Evolutionary conservation across 1,140 invertebrate genomes (phyloP), one percentile per base, ranked within the genome.

Genomic region (Scylla paramamosain): DNA sequence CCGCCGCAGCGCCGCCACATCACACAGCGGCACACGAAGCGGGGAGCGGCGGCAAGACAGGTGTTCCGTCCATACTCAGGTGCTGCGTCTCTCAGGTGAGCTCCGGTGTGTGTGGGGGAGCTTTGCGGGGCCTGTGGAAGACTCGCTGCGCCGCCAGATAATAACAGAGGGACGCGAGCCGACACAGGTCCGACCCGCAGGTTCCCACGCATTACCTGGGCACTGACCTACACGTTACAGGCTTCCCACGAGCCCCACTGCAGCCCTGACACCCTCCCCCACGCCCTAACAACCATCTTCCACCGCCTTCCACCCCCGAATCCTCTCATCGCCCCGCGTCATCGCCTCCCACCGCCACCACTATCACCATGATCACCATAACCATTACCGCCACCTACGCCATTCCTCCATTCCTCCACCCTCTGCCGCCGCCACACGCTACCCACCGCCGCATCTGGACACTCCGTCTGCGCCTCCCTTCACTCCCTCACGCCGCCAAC

Each of bases 181-280:
- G 39, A 46, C 93, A 52, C n/a, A 14, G 39, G 25, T n/a, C n/a
- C 67, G 12, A 45, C 39, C 32, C 46, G 25, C 82, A 45, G 28
- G 90, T 95, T 95, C 94, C 83, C 94, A 95, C 94, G 28, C 94
- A 95, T 95, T 92, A 95, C 90, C 94, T 92, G 94, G 90, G 90
- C 94, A 88, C 94, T 95, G 94, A 95, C 94, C 94, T 86, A 20
- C 94, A 92, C n/a, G 29, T 91, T 86, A 48, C 84, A 59, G 94
- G 77, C 84, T 91, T 94, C 94, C 89, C 94, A 91, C 93, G 39
- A 94, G 87, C 28, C 52, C 10, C 12, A 48, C 59, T 59, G 89
- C 39, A 82, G 8, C 28, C 52, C 3, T 88, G 31, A 28, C 52
- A 16, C 4, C 52, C 31, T 20, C 20, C 20, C 32, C 39, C 28